Conservation (phyloP, 2,888 invertebrate genomes). For the Emmelina monodactyla region DNA sequence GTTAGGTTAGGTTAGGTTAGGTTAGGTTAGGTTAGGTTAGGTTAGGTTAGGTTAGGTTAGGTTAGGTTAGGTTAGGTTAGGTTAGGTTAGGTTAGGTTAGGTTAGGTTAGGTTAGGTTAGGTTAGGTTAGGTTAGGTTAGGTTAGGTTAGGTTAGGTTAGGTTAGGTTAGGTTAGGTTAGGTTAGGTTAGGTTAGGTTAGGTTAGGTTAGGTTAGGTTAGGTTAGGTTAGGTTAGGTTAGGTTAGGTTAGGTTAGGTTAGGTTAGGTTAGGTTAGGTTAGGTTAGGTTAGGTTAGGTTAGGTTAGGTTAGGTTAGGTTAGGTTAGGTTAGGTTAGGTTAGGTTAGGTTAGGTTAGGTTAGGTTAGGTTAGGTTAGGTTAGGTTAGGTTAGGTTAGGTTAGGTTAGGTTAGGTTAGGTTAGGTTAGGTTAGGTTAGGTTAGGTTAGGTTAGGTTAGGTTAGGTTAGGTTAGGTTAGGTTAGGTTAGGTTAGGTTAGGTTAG, state of each 20-base stretch:
- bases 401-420: slow-evolving; percentile 17
- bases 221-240: slow-evolving; percentile 16
- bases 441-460: slow-evolving; percentile 19
- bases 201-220: no score
- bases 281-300: slow-evolving; percentile 15
- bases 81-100: slow-evolving; percentile 15
- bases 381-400: slow-evolving; percentile 15
- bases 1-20: slow-evolving; percentile 19
- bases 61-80: slow-evolving; percentile 16
- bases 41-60: slow-evolving; percentile 19
- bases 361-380: slow-evolving; percentile 14
- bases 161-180: slow-evolving; percentile 18
- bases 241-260: slow-evolving; percentile 15
- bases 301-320: slow-evolving; percentile 15
- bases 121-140: slow-evolving; percentile 16
- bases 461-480: slow-evolving; percentile 19
- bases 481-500: slow-evolving; percentile 19
- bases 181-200: slow-evolving; percentile 18
- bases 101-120: slow-evolving; percentile 16
- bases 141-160: slow-evolving; percentile 15
- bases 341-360: slow-evolving; percentile 15
- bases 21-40: slow-evolving; percentile 19
- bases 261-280: no score
- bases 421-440: slow-evolving; percentile 18
- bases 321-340: slow-evolving; percentile 16